Evolutionary conservation across 2,797 vertebrate species (phyloP), one percentile per base, ranked within the genome.

Genomic region (Microchirus variegatus): DNA sequence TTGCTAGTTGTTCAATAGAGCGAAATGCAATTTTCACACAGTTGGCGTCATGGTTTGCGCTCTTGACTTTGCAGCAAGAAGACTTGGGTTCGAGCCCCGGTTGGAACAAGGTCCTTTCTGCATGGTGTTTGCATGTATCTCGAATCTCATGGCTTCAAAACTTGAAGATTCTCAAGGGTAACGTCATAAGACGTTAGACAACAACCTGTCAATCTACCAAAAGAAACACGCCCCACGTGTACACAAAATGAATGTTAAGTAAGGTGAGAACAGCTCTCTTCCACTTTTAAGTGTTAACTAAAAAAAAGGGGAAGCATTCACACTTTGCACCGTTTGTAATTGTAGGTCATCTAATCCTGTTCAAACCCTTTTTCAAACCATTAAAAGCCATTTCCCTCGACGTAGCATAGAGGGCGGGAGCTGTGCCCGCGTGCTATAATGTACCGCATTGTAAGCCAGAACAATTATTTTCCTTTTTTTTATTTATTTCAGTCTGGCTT

Each of bases 381-480:
- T 88, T 88, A 85, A 86, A 90, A 84, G 77, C 83, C 40, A 81
- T 78, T 88, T 89, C 78, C 75, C 80, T 65, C 49, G 40, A 59
- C 74, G 53, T 67, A 61, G 72, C 78, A 79, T 66, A 70, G 60
- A 65, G 78, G 58, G 70, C 64, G 74, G 63, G 77, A 65, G 71
- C 12, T 47, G 47, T 53, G 70, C 53, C 53, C 15, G 73, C 53
- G 71, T 57, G 72, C 73, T 45, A 65, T 78, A 82, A 67, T 85
- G 66, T 73, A 60, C 70, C 47, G 82, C 80, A 88, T 91, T 90
- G 86, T 91, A 80, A 83, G 72, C 63, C 67, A 77, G 86, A 87
- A 89, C 85, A 89, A 90, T 88, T 76, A 81, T 70, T 75, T 81
- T 71, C 67, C 58, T 84, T 31, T 15, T 41, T 41, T 85, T 85